Base-by-base conservation (phyloP, 2,888 invertebrate species). In the Campoletis raptor region DNA sequence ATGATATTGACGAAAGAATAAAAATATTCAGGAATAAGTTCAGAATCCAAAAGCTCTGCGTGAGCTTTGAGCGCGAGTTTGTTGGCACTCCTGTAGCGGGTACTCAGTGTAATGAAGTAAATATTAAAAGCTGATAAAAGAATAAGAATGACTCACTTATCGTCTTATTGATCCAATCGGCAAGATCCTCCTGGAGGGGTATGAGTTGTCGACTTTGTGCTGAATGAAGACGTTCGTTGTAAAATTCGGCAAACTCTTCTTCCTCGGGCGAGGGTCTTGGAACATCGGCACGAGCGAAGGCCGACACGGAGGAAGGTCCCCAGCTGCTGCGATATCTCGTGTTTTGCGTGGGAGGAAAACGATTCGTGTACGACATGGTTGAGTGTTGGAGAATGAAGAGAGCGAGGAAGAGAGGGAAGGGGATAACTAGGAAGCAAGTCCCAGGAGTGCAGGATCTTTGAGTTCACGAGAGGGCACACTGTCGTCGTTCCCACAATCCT, bases 121-220 rank as follows among this genome's bases (percentile, higher is more conserved):
- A 15, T 54, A 54, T 42, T 18, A 30, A 30, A 66, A 24, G 30
- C 66, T 42, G 36, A 69, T 67, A 42, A 37, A 61, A 61, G 48
- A 54, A 37, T 66, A 30, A 64, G 57, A 21, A 61, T 57, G 21
- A 95, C 97, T 96, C 93, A 98, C 98, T 97, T 89, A 98, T 95
- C 81, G 97, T 97, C 94, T 97, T 97, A 93, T 97, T 97, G 88
- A 98, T 96, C 98, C 98, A 98, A 90, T 98, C 98, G 9, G 98
- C 97, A 81, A 98, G 95, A 94, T 98, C 98, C 93, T 98, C 98
- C 94, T 97, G 97, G 88, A 98, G 95, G 0, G 98, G 98, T 91
- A 97, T 96, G 91, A 98, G 95, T 94, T 97, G 97, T 76, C 97
- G 95, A 94, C 97, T 97, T 94, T 98, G 97, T 86, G 97, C 96